Conservation (phyloP, 2,888 invertebrate genomes). For the Machimus rusticus region DNA sequence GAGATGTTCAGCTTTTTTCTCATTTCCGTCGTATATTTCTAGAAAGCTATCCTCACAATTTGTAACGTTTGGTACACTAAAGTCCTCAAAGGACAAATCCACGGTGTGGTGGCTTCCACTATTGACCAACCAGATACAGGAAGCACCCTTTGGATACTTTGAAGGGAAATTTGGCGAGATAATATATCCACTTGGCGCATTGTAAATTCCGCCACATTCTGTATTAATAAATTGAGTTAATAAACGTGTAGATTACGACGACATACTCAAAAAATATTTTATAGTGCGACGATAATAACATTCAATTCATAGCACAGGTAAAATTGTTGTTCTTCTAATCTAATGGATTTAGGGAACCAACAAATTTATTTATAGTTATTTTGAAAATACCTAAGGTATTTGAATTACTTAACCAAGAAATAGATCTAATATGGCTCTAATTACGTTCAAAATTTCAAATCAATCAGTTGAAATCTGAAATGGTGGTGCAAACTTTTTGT, state of each 20-base stretch:
- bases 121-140: constrained; percentile 82
- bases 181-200: constrained; percentile 70
- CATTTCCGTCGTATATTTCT: constrained; percentile 60
- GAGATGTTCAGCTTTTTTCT: constrained; percentile 58
- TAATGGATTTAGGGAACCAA: too few relatives aligned
- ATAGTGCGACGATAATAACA: too few relatives aligned
- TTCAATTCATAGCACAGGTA: too few relatives aligned
- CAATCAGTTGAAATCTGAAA: too few relatives aligned
- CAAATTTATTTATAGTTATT: too few relatives aligned
- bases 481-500: too few relatives aligned
- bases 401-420: too few relatives aligned
- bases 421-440: too few relatives aligned
- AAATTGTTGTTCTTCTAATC: too few relatives aligned
- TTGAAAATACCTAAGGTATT: too few relatives aligned
- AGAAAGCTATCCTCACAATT: constrained; percentile 48
- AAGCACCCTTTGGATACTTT: constrained; percentile 74
- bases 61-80: constrained; percentile 64
- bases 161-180: constrained; percentile 83
- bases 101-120: constrained; percentile 73
- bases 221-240: neutral
- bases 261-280: neutral
- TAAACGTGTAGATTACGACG: neutral
- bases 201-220: constrained; percentile 77
- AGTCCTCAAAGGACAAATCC: constrained; percentile 70
- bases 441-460: too few relatives aligned